Evolutionary conservation across 2,888 invertebrate species (phyloP).

Genomic region (Subacronicta megacephala): DNA sequence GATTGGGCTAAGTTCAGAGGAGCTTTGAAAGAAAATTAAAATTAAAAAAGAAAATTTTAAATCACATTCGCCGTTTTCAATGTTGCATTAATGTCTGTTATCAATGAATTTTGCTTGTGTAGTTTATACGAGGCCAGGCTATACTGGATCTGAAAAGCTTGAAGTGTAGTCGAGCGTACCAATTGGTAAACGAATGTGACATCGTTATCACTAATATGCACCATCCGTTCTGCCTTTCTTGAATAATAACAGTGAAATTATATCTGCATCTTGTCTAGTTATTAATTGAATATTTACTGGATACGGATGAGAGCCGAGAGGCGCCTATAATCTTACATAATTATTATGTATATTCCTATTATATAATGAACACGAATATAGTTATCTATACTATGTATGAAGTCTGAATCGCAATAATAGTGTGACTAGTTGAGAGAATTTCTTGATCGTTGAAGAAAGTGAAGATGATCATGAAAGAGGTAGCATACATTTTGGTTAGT

Average conservation of each 20-base stretch:
- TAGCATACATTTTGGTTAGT: too few relatives aligned
- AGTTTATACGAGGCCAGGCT: too few relatives aligned
- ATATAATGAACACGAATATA: constrained; percentile 14
- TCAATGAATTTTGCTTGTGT: too few relatives aligned
- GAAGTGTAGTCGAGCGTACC: too few relatives aligned
- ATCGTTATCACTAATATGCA: neutral
- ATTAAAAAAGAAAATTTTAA: too few relatives aligned
- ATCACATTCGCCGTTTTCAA: neutral
- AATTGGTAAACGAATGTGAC: too few relatives aligned
- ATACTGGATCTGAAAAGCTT: too few relatives aligned
- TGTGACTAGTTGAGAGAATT: neutral
- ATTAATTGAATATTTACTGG: constrained; percentile 4
- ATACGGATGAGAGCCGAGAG: neutral
- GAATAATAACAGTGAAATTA: neutral
- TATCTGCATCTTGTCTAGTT: constrained; percentile 11
- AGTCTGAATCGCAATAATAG: constrained; percentile 24
- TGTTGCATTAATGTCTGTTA: neutral
- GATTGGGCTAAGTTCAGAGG: neutral
- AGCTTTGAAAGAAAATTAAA: too few relatives aligned
- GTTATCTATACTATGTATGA: constrained; percentile 7
- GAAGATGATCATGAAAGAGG: too few relatives aligned
- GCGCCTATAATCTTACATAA: constrained; percentile 27
- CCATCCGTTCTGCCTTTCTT: neutral
- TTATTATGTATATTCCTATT: constrained; percentile 28
- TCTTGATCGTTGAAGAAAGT: too few relatives aligned